These are phyloP conservation scores for Pyrocoelia pectoralis DNA, from an alignment of 2,888 invertebrate species.

Conservation along the genomic window DNA sequence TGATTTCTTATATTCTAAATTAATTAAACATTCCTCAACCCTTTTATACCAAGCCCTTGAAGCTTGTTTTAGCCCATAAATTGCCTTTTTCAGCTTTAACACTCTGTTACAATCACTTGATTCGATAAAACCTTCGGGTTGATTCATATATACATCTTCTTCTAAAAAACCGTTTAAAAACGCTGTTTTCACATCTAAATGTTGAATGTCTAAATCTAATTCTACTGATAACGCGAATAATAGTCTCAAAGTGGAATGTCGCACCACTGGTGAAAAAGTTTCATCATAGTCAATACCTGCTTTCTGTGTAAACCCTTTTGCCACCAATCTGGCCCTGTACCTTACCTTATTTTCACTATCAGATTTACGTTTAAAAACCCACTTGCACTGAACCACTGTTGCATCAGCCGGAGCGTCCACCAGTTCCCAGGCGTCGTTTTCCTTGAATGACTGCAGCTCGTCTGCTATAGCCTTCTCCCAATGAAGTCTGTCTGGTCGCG, in stretches of 20 bases:
- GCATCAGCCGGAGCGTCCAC: neutral
- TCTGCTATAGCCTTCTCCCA: neutral
- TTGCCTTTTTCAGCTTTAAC: neutral
- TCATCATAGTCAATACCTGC: neutral
- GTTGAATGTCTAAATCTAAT: neutral
- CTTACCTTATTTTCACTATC: neutral
- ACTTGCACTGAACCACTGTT: neutral
- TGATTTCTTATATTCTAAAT: neutral
- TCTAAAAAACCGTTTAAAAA: neutral
- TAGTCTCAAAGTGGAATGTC: neutral
- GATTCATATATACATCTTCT: neutral
- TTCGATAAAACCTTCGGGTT: neutral
- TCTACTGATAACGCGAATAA: neutral
- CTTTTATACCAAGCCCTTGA: neutral
- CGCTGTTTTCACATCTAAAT: neutral
- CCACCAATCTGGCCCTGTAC: neutral
- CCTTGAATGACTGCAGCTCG: conserved; percentile 1
- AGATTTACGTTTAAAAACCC: neutral
- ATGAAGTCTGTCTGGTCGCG: neutral
- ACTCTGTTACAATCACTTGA: neutral
- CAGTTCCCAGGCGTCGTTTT: conserved; percentile 1
- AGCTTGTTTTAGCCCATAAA: conserved; percentile 1
- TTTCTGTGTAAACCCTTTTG: neutral
- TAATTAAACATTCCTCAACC: neutral
- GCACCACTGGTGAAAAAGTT: conserved; percentile 1